Evolutionary conservation across 2,888 invertebrate genomes (phyloP).

Genomic region (Xanthorhoe designata): DNA sequence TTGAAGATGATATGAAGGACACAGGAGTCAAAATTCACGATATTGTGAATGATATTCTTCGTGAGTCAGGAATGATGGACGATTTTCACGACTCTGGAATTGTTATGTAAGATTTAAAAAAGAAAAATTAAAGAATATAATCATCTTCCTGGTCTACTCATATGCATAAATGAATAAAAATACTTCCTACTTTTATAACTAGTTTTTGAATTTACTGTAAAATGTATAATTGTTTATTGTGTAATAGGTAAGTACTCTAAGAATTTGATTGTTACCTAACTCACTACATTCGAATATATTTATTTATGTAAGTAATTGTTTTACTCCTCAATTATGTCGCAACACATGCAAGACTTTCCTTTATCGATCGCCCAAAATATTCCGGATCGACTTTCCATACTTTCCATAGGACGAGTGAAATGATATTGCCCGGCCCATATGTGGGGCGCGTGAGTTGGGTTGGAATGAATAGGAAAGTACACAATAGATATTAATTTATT

Average conservation of each 20-base stretch:
- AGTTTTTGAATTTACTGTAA: background rate
- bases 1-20: conserved; percentile 56
- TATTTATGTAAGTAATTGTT: background rate
- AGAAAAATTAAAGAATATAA: too few relatives aligned
- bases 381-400: conserved; percentile 79
- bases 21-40: conserved; percentile 55
- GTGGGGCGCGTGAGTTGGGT: conserved; percentile 61
- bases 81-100: conserved; percentile 25
- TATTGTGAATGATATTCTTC: conserved; percentile 63
- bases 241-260: too few relatives aligned
- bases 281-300: background rate
- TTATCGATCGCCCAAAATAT: conserved; percentile 77
- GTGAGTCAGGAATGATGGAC: conserved; percentile 49
- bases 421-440: conserved; percentile 74
- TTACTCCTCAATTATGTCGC: conserved; percentile 33
- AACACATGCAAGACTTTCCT: conserved; percentile 68
- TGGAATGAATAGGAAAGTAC: conserved; percentile 74
- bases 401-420: conserved; percentile 83
- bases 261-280: background rate
- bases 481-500: conserved; percentile 80
- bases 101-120: background rate
- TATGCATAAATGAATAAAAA: conserved; percentile 1
- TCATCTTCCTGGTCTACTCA: background rate
- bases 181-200: background rate
- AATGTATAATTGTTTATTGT: background rate